Evolutionary conservation across 2,888 invertebrate genomes (phyloP).

Genomic region (Erynnis tages): DNA sequence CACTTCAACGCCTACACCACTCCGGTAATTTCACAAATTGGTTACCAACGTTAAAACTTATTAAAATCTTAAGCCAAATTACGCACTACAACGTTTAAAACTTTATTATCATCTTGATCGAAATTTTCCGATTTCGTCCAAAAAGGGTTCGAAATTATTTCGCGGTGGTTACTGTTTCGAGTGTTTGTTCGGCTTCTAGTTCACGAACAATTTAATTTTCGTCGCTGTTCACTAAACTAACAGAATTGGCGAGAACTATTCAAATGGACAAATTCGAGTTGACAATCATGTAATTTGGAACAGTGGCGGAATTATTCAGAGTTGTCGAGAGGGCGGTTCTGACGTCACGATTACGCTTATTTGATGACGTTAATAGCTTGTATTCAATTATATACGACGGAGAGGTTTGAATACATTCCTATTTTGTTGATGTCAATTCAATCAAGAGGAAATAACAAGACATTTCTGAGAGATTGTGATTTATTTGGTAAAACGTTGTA

Average conservation of each 20-base stretch:
- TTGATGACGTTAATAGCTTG: conserved; percentile 17
- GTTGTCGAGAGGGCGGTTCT: conserved; percentile 11
- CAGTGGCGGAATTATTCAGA: conserved; percentile 51
- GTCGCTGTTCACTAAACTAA: conserved; percentile 36
- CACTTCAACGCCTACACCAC: not conserved
- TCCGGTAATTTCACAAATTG: conserved; percentile 5
- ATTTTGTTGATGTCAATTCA: not conserved
- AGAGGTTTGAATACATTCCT: not conserved
- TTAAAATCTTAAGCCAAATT: conserved; percentile 17
- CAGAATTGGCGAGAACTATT: conserved; percentile 40
- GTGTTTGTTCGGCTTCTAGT: conserved; percentile 14
- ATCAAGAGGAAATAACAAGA: not conserved
- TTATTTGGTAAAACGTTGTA: not conserved
- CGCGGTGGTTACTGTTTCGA: conserved; percentile 13
- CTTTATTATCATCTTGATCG: conserved; percentile 7
- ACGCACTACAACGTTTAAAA: conserved; percentile 8
- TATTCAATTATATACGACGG: conserved; percentile 2
- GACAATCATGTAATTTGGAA: conserved; percentile 50
- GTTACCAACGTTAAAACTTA: not conserved
- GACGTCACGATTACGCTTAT: conserved; percentile 10
- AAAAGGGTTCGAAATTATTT: conserved; percentile 9
- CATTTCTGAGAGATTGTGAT: not conserved
- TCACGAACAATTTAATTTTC: conserved; percentile 33
- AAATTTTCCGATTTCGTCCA: not conserved
- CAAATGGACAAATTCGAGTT: conserved; percentile 43